Evolutionary conservation across 2,797 vertebrate genomes (phyloP), one percentile per base, ranked within the genome.

Genomic region (Ctenochaetus hawaiiensis): DNA sequence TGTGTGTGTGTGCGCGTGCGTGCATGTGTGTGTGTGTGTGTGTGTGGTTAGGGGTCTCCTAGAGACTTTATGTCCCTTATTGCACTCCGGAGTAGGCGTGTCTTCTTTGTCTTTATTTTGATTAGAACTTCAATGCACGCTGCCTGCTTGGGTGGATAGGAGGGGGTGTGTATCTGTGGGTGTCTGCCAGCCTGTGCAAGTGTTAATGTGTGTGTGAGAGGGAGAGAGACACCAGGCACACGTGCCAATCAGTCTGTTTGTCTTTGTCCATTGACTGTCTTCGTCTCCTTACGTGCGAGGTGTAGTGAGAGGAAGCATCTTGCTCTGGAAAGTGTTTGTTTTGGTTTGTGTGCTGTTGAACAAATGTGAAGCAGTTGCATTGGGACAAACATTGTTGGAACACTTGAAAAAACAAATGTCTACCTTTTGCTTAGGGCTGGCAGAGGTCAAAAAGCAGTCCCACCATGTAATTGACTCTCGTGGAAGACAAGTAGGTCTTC

Each of bases 61-160:
- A 79, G 59, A 69, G 75, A 89, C 88, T 91, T 93, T 88, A 86
- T 87, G 82, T 89, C 87, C 87, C 85, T 85, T 77, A 84, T 90
- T 92, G 87, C 93, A 89, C 92, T 91, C 80, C 88, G 78, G 71
- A 80, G 80, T 82, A 77, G 89, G 82, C 74, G 86, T 88, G 80
- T 75, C 75, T 37, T 81, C 82, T 85, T 87, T 90, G 89, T 93
- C 87, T 92, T 92, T 91, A 90, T 93, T 93, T 94, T 92, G 90
- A 91, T 91, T 85, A 88, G 84, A 84, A 82, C 85, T 89, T 86
- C 45, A 82, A 81, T 90, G 85, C 75, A 82, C 44, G 53, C 73
- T 72, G 78, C 73, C 75, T 72, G 68, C 58, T 78, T 80, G 82
- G 67, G 79, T 83, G 81, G 82, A 66, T 84, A 70, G 69, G 73